A percentile compares a stretch with the other conserved stretches of the same genome.
Evolutionary conservation across 2,797 vertebrate genomes (phyloP).

Genomic region (Acestrorhynchus altus): DNA sequence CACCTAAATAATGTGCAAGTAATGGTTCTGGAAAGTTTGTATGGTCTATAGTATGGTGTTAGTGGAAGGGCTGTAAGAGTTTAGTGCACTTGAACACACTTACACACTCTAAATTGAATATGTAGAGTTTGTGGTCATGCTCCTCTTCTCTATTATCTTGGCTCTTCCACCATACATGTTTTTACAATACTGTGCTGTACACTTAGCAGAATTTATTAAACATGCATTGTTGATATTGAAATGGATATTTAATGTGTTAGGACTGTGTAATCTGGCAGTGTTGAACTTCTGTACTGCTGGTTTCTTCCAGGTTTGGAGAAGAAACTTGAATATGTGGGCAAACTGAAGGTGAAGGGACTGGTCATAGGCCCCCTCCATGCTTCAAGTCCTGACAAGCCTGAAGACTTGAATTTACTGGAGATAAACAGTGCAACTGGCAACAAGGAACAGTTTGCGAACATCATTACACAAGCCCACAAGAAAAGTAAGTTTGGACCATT

Average conservation of each 20-base stretch:
- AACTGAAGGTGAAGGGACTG: conserved; percentile 83
- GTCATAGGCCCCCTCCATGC: conserved; percentile 85
- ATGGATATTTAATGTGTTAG: no score
- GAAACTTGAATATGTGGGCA: conserved; percentile 71
- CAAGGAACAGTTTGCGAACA: conserved; percentile 70
- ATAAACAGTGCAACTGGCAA: conserved; percentile 71
- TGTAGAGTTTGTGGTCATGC: no score
- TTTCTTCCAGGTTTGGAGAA: conserved; percentile 72
- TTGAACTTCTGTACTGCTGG: neutral
- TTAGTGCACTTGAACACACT: neutral
- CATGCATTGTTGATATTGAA: no score
- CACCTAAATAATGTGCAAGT: no score
- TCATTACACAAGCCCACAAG: conserved; percentile 78
- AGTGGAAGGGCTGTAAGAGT: neutral
- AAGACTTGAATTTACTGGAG: conserved; percentile 69
- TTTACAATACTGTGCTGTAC: no score
- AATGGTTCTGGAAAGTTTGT: no score
- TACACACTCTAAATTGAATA: neutral
- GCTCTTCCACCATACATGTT: no score
- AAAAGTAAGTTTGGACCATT: conserved; percentile 74
- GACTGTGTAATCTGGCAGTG: no score
- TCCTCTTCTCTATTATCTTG: no score
- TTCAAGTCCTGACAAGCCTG: conserved; percentile 64
- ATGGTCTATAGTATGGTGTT: no score
- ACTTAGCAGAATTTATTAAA: no score